phyloP scores from a whole-genome alignment of 30 jellyfish, hydroid and myxozoan genomes.

The Pelagia noctiluca region DNA sequence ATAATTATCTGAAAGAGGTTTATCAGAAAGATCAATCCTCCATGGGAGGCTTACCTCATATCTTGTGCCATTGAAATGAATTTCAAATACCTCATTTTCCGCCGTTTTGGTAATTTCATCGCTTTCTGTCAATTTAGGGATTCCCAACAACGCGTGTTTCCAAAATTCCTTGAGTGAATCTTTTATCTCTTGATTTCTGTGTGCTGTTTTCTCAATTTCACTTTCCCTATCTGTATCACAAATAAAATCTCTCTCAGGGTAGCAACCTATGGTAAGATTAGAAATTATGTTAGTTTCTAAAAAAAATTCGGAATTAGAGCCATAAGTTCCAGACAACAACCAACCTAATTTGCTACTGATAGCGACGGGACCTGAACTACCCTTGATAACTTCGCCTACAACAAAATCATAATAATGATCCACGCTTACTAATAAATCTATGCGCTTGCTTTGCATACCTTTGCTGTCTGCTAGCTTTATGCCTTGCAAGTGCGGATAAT shows the following conservation, averaged over 20 bases:
- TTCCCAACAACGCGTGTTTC: neutral
- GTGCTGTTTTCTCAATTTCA: neutral
- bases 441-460: neutral
- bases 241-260: neutral
- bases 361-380: slow-evolving; percentile 27
- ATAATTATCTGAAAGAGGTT: slow-evolving; percentile 21
- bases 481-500: slow-evolving; percentile 10
- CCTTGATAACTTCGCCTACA: slow-evolving; percentile 20
- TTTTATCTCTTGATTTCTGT: neutral
- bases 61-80: slow-evolving; percentile 38
- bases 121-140: slow-evolving; percentile 20
- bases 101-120: neutral
- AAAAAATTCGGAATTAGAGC: neutral
- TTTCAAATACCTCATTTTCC: slow-evolving; percentile 1
- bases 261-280: neutral
- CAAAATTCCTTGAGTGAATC: slow-evolving; percentile 5
- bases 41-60: slow-evolving; percentile 70
- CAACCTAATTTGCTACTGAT: slow-evolving; percentile 25
- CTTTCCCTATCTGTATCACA: no score
- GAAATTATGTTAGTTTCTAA: neutral
- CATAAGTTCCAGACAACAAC: neutral
- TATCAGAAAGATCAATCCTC: slow-evolving; percentile 37
- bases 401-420: slow-evolving; percentile 6
- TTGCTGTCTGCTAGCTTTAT: slow-evolving; percentile 19
- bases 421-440: neutral